Evolutionary conservation across 2,797 vertebrate genomes (phyloP).

Genomic region (Tinamus major): DNA sequence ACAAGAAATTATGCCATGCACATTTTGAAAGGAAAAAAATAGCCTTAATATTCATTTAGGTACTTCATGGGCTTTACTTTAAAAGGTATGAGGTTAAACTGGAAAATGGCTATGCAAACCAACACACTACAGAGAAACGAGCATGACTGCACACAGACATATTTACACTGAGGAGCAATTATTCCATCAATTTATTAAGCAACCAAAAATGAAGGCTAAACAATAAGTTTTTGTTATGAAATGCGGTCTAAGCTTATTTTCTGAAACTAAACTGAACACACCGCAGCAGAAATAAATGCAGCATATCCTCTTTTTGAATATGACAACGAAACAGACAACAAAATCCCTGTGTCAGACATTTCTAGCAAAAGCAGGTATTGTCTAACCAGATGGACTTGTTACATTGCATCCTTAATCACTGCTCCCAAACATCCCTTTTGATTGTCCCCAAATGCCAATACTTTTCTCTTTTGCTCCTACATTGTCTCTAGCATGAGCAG

Average conservation of each 20-base stretch:
- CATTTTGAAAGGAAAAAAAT: not conserved
- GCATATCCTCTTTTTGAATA: not conserved
- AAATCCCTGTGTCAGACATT: not conserved
- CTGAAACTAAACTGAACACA: not conserved
- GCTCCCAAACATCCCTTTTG: not conserved
- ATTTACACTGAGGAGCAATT: not conserved
- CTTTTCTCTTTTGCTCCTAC: not conserved
- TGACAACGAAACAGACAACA: not conserved
- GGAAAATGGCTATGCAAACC: fast-evolving
- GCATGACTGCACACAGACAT: not conserved
- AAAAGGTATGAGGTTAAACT: fast-evolving
- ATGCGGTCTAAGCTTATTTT: not conserved
- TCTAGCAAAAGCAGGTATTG: not conserved
- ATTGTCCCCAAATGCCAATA: not conserved
- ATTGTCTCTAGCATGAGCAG: not conserved
- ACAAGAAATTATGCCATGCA: not conserved
- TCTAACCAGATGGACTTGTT: not conserved
- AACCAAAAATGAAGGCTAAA: not conserved
- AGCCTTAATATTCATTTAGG: not conserved
- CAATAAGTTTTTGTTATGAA: not conserved
- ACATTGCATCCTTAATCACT: not conserved
- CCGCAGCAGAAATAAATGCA: not conserved
- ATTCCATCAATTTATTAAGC: not conserved
- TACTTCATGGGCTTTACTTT: not conserved
- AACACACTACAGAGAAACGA: not conserved